These are phyloP conservation scores for Iguana delicatissima DNA, from an alignment of 2,797 vertebrate species.

Conservation along the genomic window DNA sequence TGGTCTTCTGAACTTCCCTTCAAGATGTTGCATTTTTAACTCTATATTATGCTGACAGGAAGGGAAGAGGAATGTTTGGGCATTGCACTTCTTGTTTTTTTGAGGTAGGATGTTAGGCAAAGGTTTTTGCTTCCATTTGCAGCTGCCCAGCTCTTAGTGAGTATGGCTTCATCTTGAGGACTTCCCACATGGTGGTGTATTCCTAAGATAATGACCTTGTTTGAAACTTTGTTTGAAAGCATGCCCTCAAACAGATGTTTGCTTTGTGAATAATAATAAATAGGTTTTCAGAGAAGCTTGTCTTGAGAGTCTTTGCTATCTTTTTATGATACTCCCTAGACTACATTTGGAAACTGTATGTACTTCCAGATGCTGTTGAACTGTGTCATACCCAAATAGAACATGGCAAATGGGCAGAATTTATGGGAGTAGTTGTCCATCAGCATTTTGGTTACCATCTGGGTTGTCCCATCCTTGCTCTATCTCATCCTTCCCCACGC, in stretches of 20 bases:
- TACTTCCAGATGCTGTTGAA: background rate
- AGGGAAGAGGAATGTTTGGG: background rate
- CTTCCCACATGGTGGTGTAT: background rate
- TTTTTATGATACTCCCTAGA: constrained; percentile 38
- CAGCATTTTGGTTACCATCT: background rate
- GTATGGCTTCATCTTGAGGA: too few relatives aligned
- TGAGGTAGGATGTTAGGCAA: background rate
- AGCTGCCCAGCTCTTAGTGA: background rate
- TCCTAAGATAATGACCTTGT: too few relatives aligned
- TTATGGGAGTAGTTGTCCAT: background rate
- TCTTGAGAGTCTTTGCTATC: constrained; percentile 52
- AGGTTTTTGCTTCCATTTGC: background rate
- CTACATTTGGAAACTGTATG: constrained; percentile 10
- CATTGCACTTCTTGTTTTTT: background rate
- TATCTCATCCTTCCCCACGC: too few relatives aligned
- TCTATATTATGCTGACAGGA: background rate
- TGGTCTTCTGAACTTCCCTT: background rate
- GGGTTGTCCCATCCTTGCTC: too few relatives aligned
- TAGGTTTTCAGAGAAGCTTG: constrained; percentile 42
- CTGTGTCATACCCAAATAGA: background rate
- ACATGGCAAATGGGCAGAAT: too few relatives aligned
- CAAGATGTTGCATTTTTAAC: background rate
- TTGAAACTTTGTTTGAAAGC: background rate
- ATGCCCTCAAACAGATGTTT: constrained; percentile 43
- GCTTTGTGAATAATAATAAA: constrained; percentile 63